phyloP scores from a whole-genome alignment of 1,140 invertebrate genomes.

The Orchestia grillus region DNA sequence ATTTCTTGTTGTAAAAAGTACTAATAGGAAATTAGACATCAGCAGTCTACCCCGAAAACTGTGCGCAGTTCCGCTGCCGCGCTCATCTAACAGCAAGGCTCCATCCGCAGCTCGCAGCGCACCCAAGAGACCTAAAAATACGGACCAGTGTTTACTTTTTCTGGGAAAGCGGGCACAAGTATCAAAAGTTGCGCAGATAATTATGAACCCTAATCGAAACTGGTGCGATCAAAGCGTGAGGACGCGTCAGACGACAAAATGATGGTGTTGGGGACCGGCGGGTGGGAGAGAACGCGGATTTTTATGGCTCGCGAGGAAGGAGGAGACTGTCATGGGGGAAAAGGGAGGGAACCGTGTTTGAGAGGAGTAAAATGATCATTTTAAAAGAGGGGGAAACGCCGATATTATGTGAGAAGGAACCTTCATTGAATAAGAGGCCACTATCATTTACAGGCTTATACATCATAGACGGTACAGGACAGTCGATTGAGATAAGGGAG shows the following conservation, averaged over 20 bases:
- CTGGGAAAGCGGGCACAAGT: conserved; percentile 7
- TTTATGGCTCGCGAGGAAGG: neutral
- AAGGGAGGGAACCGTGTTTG: neutral
- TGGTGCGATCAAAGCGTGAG: conserved; percentile 23
- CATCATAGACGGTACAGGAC: neutral
- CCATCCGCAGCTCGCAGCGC: neutral
- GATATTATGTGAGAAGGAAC: neutral
- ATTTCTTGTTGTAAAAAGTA: neutral
- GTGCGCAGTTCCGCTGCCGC: neutral
- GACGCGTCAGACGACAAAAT: conserved; percentile 23
- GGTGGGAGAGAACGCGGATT: neutral
- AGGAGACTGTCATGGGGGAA: neutral
- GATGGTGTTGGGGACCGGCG: neutral
- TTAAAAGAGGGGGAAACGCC: neutral
- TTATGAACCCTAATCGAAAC: conserved; percentile 36
- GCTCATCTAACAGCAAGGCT: neutral
- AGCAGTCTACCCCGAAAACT: neutral
- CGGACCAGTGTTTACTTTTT: conserved; percentile 18
- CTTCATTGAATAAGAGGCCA: neutral
- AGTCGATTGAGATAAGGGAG: neutral
- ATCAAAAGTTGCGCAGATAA: conserved; percentile 31
- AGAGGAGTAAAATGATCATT: neutral
- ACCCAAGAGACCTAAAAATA: conserved; percentile 9
- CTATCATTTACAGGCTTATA: neutral
- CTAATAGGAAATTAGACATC: neutral